phyloP scores from a whole-genome alignment of 2,888 invertebrate genomes.

The Archips crataeganus region DNA sequence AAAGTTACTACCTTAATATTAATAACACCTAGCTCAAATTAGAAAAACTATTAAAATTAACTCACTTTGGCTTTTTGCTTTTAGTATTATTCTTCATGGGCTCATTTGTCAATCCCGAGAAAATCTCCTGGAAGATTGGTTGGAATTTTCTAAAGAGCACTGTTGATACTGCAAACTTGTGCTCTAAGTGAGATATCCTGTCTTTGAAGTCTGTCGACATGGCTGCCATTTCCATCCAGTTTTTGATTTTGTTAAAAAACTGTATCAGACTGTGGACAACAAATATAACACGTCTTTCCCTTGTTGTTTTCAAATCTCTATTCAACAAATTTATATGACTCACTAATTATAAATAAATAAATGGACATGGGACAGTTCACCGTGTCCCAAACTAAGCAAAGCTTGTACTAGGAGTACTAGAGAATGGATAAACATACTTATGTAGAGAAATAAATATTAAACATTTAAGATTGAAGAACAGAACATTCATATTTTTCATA shows the following conservation, averaged over 20 bases:
- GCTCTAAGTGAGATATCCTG: slow-evolving; percentile 93
- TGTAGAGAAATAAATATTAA: no score
- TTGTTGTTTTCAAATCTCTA: no score
- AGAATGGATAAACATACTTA: no score
- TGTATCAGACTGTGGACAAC: slow-evolving; percentile 91
- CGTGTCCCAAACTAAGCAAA: not conserved
- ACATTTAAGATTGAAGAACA: no score
- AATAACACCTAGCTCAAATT: not conserved
- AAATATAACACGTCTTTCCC: not conserved
- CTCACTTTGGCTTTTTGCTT: slow-evolving; percentile 80
- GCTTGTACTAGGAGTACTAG: no score
- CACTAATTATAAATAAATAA: no score
- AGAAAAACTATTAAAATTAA: not conserved
- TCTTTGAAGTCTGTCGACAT: slow-evolving; percentile 93
- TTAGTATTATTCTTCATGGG: slow-evolving; percentile 86
- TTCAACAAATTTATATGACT: no score
- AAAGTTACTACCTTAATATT: not conserved
- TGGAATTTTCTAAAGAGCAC: slow-evolving; percentile 97
- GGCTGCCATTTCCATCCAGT: slow-evolving; percentile 98
- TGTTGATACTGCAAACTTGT: slow-evolving; percentile 96
- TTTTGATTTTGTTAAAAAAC: slow-evolving; percentile 97
- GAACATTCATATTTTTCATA: no score
- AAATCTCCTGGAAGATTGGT: slow-evolving; percentile 95
- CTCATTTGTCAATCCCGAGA: slow-evolving; percentile 88
- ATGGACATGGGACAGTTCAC: not conserved